phyloP scores from a whole-genome alignment of 2,888 invertebrate species.

The Oasisia sp. region DNA sequence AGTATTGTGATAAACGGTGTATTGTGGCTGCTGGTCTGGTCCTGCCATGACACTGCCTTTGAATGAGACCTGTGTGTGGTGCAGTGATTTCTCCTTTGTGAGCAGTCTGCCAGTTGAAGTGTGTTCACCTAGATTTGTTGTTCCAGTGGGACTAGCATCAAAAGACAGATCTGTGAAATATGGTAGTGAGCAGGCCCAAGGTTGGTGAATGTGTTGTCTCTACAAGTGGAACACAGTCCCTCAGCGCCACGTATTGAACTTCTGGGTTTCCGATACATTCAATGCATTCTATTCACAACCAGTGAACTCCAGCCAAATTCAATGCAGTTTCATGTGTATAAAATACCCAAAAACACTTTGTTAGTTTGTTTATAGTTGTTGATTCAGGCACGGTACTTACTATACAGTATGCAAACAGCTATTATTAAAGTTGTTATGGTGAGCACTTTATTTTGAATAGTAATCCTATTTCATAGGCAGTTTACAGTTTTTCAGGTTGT shows the following conservation, averaged over 20 bases:
- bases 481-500: too few relatives aligned
- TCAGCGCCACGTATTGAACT: not conserved
- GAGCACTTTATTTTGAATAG: not conserved
- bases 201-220: not conserved
- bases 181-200: not conserved
- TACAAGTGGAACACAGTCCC: not conserved
- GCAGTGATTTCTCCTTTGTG: not conserved
- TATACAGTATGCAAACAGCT: not conserved
- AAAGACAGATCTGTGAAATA: not conserved
- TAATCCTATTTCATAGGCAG: too few relatives aligned
- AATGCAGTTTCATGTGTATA: too few relatives aligned
- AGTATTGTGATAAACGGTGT: not conserved
- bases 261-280: not conserved
- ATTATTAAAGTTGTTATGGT: not conserved
- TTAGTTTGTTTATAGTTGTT: too few relatives aligned
- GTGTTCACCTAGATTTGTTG: not conserved
- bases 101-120: conserved; percentile 17
- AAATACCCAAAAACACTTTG: too few relatives aligned
- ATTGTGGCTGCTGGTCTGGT: not conserved
- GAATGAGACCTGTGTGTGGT: not conserved
- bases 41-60: not conserved
- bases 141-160: not conserved
- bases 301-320: not conserved
- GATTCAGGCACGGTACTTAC: too few relatives aligned
- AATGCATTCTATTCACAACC: not conserved